phyloP scores from a whole-genome alignment of 2,888 invertebrate species.

The Dicycla oo region DNA sequence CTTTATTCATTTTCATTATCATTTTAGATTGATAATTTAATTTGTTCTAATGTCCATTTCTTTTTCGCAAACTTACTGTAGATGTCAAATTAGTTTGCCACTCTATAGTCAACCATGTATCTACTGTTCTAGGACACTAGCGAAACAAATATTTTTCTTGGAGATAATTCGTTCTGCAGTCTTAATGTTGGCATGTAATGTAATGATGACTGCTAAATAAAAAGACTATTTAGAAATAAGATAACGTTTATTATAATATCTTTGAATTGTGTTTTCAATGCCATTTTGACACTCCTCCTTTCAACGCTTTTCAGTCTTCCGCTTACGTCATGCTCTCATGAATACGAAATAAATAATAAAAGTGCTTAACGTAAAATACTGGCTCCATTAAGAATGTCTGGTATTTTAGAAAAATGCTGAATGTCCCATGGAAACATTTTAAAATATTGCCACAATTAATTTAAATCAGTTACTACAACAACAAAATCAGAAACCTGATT shows the following conservation, averaged over 20 bases:
- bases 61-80: background rate
- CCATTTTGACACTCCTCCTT: slow-evolving; percentile 53
- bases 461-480: background rate
- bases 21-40: background rate
- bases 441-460: background rate
- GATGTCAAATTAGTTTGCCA: background rate
- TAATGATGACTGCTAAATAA: slow-evolving; percentile 6
- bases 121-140: background rate
- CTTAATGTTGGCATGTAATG: background rate
- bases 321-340: slow-evolving; percentile 33
- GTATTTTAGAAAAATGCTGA: background rate
- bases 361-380: slow-evolving; percentile 6
- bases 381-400: slow-evolving; percentile 5
- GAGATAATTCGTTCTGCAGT: slow-evolving; percentile 20
- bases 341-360: slow-evolving; percentile 1
- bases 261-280: slow-evolving; percentile 38
- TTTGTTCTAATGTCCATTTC: background rate
- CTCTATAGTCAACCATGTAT: background rate
- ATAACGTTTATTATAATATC: slow-evolving; percentile 17
- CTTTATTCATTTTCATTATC: no score
- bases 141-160: slow-evolving; percentile 21
- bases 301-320: slow-evolving; percentile 36
- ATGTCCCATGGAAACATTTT: background rate
- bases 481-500: slow-evolving; percentile 1
- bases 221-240: slow-evolving; percentile 1